These are phyloP conservation scores for Chorisops tibialis DNA, from an alignment of 2,888 invertebrate genomes.

Conservation along the genomic window DNA sequence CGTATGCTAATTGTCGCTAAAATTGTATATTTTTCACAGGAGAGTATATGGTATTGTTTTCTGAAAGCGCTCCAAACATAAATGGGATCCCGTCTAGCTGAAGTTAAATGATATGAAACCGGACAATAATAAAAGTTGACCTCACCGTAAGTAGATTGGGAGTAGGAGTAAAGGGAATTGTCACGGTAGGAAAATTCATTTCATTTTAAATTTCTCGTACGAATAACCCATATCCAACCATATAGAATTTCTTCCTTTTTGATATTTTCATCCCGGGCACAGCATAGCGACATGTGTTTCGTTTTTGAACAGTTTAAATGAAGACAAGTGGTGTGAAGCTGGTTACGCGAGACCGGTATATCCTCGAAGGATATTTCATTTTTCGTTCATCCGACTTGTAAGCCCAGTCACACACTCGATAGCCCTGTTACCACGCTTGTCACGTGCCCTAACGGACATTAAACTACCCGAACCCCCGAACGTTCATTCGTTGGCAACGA, in stretches of 20 bases:
- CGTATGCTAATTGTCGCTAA: constrained; percentile 23
- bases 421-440: constrained; percentile 21
- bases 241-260: no score
- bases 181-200: no score
- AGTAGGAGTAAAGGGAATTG: no score
- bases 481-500: constrained; percentile 14
- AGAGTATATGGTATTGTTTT: neutral
- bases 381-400: neutral
- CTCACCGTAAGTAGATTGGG: no score
- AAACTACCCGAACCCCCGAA: constrained; percentile 18
- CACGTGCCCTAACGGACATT: constrained; percentile 15
- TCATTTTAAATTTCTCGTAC: no score
- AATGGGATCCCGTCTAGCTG: neutral
- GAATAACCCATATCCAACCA: no score
- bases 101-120: constrained; percentile 14
- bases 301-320: no score
- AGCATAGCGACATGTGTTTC: no score
- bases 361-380: neutral
- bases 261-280: no score
- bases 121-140: neutral
- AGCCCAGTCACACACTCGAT: neutral
- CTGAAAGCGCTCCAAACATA: neutral
- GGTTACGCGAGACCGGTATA: no score
- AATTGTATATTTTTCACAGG: constrained; percentile 17
- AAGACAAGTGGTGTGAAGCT: no score